phyloP scores from a whole-genome alignment of 2,113 vertebrate genomes.

The cattle (Bos taurus) region ARS-UCD2.0 NC_037331.1:1439001-1439500 shows the following conservation, averaged over 20 bases:
- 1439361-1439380: background rate
- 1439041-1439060: background rate
- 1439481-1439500: background rate
- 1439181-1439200: background rate
- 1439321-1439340: background rate
- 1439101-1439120: background rate
- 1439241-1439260: background rate
- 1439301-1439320: background rate
- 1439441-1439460: background rate
- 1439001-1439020: background rate
- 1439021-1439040: background rate
- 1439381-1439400: background rate
- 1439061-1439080: background rate
- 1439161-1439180: background rate
- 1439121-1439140: background rate
- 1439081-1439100: background rate
- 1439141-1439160: background rate
- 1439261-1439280: background rate
- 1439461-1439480: background rate
- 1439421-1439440: background rate
- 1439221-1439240: background rate
- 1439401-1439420: background rate
- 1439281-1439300: background rate
- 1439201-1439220: background rate
- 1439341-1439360: background rate